Base-by-base conservation (phyloP, 1,140 invertebrate species). In the Nasonia vitripennis region DNA sequence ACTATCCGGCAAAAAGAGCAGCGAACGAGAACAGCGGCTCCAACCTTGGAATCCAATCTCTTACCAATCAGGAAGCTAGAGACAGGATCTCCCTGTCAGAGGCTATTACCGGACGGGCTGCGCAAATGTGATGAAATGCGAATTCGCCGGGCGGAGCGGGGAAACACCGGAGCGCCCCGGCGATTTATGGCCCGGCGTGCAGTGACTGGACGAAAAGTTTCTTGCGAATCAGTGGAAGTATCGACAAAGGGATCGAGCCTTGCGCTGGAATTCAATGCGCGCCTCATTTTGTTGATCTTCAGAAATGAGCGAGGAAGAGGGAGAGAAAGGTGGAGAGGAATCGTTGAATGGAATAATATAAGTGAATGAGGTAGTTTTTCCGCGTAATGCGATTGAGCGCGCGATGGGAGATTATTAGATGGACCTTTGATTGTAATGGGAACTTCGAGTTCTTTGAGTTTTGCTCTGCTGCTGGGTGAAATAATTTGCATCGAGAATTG, bases 41-140 rank as follows among this genome's bases (percentile, higher is more conserved):
- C 20, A 71, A 71, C 34, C 55, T 79, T 79, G 55, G 55, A 79
- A 79, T 67, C 78, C 34, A 79, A 79, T 79, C 31, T 79, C 55
- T 68, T 34, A 23, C 27, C 78, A 68, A 79, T 79, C 78, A 68
- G 55, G 51, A 79, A 79, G 51, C 34, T 34, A 2, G 27, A 79
- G 68, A 68, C 78, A 37, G 45, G 55, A 79, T 79, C 41, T 45
- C 27, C 55, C n/a, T 34, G 34, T 55, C 78, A 10, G 78, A 23
- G 27, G 78, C 78, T 68, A 68, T 79, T 79, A 67, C 77, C 11
- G 48, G 1, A 17, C 20, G 20, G 20, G 11, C 55, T 62, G 78
- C 55, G 31, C 55, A 68, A 67, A 79, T 68, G 31, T n/a, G 34
- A 79, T 68, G 55, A 34, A 67, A 79, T 17, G 78, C 31, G 77